Evolutionary conservation across 1,140 invertebrate genomes (phyloP).

Genomic region (Lutraria rhynchaena): DNA sequence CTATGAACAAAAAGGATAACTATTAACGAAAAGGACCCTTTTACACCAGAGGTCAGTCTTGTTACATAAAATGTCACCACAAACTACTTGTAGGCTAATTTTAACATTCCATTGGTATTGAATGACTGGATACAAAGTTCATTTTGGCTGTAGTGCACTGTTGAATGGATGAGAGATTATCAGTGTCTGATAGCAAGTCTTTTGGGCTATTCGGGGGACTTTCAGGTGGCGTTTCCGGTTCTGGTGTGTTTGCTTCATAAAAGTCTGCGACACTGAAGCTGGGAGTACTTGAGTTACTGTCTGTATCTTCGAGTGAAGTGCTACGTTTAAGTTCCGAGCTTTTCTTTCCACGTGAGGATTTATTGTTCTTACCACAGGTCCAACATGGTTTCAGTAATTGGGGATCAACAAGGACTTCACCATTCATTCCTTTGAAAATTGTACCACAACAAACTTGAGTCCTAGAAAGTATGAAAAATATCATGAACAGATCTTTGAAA

Average conservation of each 20-base stretch:
- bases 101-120: constrained; percentile 67
- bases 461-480: constrained; percentile 83
- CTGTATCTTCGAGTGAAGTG: constrained; percentile 69
- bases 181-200: constrained; percentile 27
- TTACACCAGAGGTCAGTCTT: not conserved
- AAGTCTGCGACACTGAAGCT: constrained; percentile 66
- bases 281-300: constrained; percentile 69
- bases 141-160: constrained; percentile 41
- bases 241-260: constrained; percentile 52
- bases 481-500: no score
- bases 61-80: constrained; percentile 6
- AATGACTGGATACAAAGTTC: constrained; percentile 49
- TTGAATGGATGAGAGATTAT: constrained; percentile 50
- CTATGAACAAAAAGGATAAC: not conserved
- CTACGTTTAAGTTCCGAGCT: constrained; percentile 55
- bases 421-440: constrained; percentile 87
- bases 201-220: constrained; percentile 61
- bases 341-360: not conserved
- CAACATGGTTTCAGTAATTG: constrained; percentile 86
- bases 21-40: not conserved
- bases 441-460: constrained; percentile 89
- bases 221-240: constrained; percentile 62
- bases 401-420: constrained; percentile 87
- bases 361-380: constrained; percentile 59
- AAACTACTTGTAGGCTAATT: not conserved